These are phyloP conservation scores for Hyperopisus bebe DNA, from an alignment of 2,113 vertebrate species.

Conservation along the genomic window DNA sequence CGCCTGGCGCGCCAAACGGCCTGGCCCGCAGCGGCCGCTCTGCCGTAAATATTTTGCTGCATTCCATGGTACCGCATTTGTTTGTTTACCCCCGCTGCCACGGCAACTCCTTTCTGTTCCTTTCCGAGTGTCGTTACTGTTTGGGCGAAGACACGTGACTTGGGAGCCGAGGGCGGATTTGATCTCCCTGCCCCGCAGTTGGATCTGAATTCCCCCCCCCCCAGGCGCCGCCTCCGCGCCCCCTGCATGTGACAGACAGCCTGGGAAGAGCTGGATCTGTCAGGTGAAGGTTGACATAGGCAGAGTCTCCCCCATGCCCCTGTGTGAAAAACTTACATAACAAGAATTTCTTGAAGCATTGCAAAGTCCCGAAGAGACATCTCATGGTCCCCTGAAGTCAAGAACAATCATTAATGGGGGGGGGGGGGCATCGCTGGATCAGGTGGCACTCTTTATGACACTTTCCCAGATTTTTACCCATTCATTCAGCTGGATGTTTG, in stretches of 20 bases:
- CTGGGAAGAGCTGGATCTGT: neutral
- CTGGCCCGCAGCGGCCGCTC: slow-evolving; percentile 66
- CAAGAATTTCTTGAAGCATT: neutral
- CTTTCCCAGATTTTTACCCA: neutral
- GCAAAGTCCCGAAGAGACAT: neutral
- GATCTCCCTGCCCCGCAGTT: slow-evolving; percentile 48
- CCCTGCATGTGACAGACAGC: neutral
- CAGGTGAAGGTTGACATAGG: neutral
- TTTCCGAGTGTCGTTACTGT: slow-evolving; percentile 50
- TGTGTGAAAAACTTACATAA: neutral
- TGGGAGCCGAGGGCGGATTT: slow-evolving; percentile 46
- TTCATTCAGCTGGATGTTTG: neutral
- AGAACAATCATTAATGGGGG: neutral
- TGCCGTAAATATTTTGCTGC: slow-evolving; percentile 71
- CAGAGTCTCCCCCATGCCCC: neutral
- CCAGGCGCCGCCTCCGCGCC: neutral
- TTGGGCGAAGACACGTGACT: slow-evolving; percentile 64
- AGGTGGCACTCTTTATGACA: neutral
- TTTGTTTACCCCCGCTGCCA: slow-evolving; percentile 74
- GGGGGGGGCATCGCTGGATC: neutral
- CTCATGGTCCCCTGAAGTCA: neutral
- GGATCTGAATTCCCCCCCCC: neutral
- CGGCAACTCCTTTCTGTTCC: slow-evolving; percentile 67
- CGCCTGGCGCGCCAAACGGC: slow-evolving; percentile 40
- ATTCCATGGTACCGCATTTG: slow-evolving; percentile 74